Evolutionary conservation across 2,113 vertebrate genomes (phyloP).

Genomic region (Hyperopisus bebe): DNA sequence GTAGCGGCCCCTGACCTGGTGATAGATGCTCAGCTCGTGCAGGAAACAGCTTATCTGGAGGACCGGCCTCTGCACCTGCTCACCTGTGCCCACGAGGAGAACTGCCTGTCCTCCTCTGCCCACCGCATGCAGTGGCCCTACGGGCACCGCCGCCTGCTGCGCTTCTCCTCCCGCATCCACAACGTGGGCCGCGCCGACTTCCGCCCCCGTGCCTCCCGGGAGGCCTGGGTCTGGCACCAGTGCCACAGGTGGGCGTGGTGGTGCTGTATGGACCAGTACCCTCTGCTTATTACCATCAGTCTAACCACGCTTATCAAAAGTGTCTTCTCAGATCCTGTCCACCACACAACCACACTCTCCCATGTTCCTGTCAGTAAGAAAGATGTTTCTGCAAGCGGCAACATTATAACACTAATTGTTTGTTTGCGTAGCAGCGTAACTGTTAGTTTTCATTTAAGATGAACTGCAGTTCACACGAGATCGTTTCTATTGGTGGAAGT

Average conservation of each 20-base stretch:
- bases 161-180: constrained; percentile 93
- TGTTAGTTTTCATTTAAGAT: background rate
- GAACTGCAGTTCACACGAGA: background rate
- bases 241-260: constrained; percentile 76
- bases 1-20: constrained; percentile 86
- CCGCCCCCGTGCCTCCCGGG: constrained; percentile 72
- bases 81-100: constrained; percentile 88
- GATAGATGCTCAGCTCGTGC: constrained; percentile 81
- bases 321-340: background rate
- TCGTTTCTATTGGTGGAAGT: background rate
- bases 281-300: background rate
- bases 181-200: constrained; percentile 89
- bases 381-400: background rate
- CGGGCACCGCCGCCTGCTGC: constrained; percentile 84
- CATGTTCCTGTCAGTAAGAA: background rate
- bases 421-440: background rate
- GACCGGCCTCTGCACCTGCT: constrained; percentile 85
- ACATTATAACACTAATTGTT: background rate
- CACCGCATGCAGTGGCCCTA: constrained; percentile 86
- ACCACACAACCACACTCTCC: background rate
- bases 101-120: constrained; percentile 83
- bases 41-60: constrained; percentile 90
- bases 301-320: background rate
- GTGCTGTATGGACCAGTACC: background rate
- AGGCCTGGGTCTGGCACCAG: constrained; percentile 94